Percentiles rank a stretch among this genome's conserved stretches.
Evolutionary conservation across 37 sponge, comb jelly and placozoan species (phyloP).

Genomic region (Oscarella lobularis): DNA sequence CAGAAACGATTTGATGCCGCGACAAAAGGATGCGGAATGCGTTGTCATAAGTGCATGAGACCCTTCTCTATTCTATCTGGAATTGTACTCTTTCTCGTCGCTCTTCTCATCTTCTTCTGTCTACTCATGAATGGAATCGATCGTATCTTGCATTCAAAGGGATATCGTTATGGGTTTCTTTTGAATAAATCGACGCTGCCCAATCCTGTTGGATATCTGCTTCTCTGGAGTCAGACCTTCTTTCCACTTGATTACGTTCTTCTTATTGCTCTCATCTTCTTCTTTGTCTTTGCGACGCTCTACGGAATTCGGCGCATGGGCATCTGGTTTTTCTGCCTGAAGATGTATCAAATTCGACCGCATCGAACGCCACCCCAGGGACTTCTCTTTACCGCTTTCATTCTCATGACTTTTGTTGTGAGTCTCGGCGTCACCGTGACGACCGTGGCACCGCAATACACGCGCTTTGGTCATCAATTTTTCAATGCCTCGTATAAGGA

Average conservation of each 20-base stretch:
- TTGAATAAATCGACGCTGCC: neutral
- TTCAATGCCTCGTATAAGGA: neutral
- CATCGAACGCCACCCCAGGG: neutral
- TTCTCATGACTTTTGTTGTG: neutral
- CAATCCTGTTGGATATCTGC: neutral
- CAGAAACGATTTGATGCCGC: neutral
- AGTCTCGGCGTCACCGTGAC: neutral
- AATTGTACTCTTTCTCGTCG: neutral
- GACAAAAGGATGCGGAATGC: neutral
- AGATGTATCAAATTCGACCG: neutral
- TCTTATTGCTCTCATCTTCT: conserved; percentile 16
- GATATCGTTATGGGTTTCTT: neutral
- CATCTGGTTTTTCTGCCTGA: conserved; percentile 30
- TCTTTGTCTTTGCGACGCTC: conserved; percentile 7
- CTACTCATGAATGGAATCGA: neutral
- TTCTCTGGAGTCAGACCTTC: neutral
- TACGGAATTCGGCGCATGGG: neutral
- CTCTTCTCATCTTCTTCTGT: neutral
- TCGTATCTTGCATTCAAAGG: neutral
- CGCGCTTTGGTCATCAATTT: neutral
- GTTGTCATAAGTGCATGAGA: neutral
- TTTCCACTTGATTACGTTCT: neutral
- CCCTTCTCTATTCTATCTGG: neutral
- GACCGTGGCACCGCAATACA: neutral
- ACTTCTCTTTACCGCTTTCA: neutral